Evolutionary conservation across 2,113 vertebrate species (phyloP).

Genomic region (Meriones unguiculatus): DNA sequence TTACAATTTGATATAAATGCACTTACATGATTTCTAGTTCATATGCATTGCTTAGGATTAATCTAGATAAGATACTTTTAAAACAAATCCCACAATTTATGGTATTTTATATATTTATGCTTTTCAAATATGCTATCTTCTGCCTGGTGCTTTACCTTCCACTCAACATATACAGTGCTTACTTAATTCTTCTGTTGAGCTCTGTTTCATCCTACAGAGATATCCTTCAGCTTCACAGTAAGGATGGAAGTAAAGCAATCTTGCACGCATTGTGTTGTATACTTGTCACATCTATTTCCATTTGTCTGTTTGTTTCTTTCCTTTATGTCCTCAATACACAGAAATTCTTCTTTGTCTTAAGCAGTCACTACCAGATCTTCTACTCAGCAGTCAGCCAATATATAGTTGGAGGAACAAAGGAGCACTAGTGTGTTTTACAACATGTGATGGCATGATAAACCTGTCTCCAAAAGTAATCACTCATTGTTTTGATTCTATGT

Average conservation of each 20-base stretch:
- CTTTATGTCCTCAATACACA: neutral
- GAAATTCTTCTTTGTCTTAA: neutral
- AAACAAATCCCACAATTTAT: neutral
- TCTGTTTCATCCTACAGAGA: neutral
- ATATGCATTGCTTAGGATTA: neutral
- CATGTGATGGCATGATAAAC: neutral
- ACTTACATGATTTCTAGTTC: neutral
- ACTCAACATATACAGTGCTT: neutral
- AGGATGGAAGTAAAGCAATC: neutral
- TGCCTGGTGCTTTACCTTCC: neutral
- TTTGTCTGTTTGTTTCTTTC: neutral
- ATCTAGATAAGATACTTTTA: neutral
- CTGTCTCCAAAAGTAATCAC: neutral
- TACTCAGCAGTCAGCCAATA: neutral
- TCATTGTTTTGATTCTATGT: neutral
- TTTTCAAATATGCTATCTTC: neutral
- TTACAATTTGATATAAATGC: neutral
- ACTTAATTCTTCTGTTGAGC: neutral
- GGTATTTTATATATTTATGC: neutral
- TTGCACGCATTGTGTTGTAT: too few relatives aligned
- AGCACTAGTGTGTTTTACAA: neutral
- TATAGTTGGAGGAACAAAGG: neutral
- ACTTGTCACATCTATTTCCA: neutral
- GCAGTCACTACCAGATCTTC: neutral
- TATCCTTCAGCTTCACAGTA: neutral